Evolutionary conservation across 1,140 invertebrate species (phyloP), one percentile per base, ranked within the genome.

Genomic region (Onthophagus taurus): DNA sequence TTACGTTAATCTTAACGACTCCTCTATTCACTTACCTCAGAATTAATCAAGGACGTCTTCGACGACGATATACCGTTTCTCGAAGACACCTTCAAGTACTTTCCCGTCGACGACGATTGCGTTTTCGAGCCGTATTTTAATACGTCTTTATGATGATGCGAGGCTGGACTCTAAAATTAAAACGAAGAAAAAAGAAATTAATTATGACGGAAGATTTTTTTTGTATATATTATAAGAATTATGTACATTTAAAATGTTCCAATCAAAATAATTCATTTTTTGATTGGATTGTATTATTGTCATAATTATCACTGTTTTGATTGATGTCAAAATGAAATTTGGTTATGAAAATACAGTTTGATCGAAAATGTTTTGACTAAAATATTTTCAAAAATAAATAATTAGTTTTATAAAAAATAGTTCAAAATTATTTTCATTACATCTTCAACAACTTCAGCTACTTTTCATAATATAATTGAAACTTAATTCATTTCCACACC

Each of bases 121-220:
- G 49, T 26, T 49, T 58, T 55, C 24, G 49, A 48, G 35, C 52
- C 57, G 47, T 52, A 51, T 41, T 57, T 57, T 33, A 55, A 51
- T 31, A 54, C 53, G 42, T 62, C 58, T 48, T 66, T 66, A 39
- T 63, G 61, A 44, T 65, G 63, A 44, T 61, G 61, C 36, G 60
- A 45, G 21, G 59, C 60, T 45, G 64, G 64, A 52, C 61, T 66
- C 64, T 66, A 53, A 30, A 64, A 60, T n/a, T 24, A 58, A 49
- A 50, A 46, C 31, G 48, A 48, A 6, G 18, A 1, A 37, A 37
- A 44, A 38, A 19, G 29, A 11, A 44, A 43, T 3, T n/a, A 43
- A n/a, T 43, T 12, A 23, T 20, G 11, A 2, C n/a, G 19, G 7
- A 12, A 21, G 11, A 34, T 14, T 8, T 26, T 4, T 14, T 20